Evolutionary conservation across 2,113 vertebrate species (phyloP).

Genomic region (Speoplatyrhinus poulsoni): DNA sequence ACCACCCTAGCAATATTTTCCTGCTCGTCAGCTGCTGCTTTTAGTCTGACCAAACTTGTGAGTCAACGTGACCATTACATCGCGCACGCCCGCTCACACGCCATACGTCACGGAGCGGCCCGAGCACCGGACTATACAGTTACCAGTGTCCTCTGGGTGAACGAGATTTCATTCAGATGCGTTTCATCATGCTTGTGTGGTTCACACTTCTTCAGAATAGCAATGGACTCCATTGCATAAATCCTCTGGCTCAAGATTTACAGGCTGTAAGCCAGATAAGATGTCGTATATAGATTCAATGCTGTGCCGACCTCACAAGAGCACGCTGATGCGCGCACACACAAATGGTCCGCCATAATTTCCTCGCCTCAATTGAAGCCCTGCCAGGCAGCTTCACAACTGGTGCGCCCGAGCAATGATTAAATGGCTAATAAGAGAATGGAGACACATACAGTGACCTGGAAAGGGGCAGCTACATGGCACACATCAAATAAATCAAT

Average conservation of each 20-base stretch:
- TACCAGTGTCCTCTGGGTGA: conserved; percentile 13
- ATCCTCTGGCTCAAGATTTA: conserved; percentile 1
- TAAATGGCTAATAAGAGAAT: conserved; percentile 31
- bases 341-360: conserved; percentile 10
- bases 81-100: too few species aligned
- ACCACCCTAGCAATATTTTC: too few species aligned
- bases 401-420: conserved; percentile 27
- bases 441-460: conserved; percentile 7
- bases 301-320: not conserved
- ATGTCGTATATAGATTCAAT: not conserved
- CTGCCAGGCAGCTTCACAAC: conserved; percentile 5
- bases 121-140: conserved; percentile 13
- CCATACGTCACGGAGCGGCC: conserved; percentile 29
- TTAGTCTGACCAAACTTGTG: too few species aligned
- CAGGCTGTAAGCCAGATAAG: not conserved
- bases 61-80: conserved; percentile 4
- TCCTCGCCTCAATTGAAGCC: conserved; percentile 1
- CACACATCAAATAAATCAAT: conserved; percentile 5
- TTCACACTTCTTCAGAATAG: not conserved
- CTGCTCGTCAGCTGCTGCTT: too few species aligned
- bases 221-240: not conserved
- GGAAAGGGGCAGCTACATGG: conserved; percentile 23
- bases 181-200: not conserved
- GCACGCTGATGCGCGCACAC: too few species aligned
- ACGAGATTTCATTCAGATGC: conserved; percentile 23